Conservation (phyloP, 2,113 vertebrate species). For the Actinemys pallida region DNA sequence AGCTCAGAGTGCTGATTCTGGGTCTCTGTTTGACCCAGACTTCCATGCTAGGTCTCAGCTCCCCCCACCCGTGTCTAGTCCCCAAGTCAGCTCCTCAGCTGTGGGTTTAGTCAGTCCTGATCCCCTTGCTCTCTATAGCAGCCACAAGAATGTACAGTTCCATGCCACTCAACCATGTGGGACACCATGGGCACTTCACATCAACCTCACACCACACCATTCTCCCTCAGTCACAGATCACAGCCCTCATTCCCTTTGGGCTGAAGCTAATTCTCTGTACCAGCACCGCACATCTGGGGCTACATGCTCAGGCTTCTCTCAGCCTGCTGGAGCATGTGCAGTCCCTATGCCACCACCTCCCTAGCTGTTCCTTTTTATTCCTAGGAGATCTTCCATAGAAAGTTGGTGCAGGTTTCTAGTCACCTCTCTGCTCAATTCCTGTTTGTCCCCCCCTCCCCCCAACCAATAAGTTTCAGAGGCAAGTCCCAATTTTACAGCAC, state of each 20-base stretch:
- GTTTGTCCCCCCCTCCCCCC: rapidly evolving
- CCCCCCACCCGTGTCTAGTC: too few species aligned
- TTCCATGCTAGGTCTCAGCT: neutral
- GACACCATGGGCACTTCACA: neutral
- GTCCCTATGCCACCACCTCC: neutral
- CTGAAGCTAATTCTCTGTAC: neutral
- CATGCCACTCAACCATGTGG: neutral
- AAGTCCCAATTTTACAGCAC: neutral
- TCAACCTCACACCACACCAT: neutral
- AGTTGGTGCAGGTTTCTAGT: neutral
- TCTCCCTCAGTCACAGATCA: neutral
- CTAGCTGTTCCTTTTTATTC: neutral
- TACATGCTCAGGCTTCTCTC: neutral
- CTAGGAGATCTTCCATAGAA: neutral
- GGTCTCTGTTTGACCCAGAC: neutral
- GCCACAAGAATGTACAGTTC: neutral
- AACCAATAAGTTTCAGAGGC: neutral
- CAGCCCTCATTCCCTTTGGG: neutral
- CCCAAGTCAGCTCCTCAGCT: neutral
- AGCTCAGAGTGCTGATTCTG: neutral
- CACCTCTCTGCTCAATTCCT: neutral
- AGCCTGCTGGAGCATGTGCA: neutral
- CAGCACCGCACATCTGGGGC: neutral
- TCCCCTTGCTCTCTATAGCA: neutral
- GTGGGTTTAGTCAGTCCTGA: neutral